phyloP scores from a whole-genome alignment of 2,888 invertebrate genomes.

The Andrena hattorfiana region DNA sequence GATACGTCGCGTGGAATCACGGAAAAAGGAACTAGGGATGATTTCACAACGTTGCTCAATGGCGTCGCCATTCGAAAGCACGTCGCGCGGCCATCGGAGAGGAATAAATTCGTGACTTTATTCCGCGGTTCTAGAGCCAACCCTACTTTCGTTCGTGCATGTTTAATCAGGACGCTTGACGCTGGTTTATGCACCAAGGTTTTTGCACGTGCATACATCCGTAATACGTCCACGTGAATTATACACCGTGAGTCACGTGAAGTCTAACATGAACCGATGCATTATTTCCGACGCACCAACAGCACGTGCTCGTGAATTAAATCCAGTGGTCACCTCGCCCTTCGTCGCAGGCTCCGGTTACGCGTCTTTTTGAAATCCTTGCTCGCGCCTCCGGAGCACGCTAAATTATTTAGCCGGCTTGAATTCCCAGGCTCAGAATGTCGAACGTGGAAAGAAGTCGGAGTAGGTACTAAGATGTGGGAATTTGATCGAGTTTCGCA shows the following conservation, averaged over 20 bases:
- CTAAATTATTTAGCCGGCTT: neutral
- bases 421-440: neutral
- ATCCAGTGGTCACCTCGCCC: constrained; percentile 45
- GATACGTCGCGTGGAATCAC: constrained; percentile 27
- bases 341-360: constrained; percentile 43
- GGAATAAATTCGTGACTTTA: constrained; percentile 1
- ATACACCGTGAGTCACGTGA: constrained; percentile 60
- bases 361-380: constrained; percentile 18
- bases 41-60: constrained; percentile 23
- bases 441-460: neutral
- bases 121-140: constrained; percentile 13
- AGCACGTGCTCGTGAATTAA: constrained; percentile 59
- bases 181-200: neutral
- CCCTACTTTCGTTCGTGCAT: constrained; percentile 41
- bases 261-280: constrained; percentile 46
- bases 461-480: neutral
- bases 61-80: neutral
- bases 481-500: neutral
- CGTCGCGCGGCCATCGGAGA: constrained; percentile 1
- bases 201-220: constrained; percentile 45
- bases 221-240: constrained; percentile 47
- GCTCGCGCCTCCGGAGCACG: neutral
- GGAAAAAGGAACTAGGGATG: constrained; percentile 4
- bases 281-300: constrained; percentile 41
- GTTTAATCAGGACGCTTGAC: constrained; percentile 39